Evolutionary conservation across 2,797 vertebrate genomes (phyloP), one percentile per base, ranked within the genome.

Genomic region (Crossoptilon crossoptilon): DNA sequence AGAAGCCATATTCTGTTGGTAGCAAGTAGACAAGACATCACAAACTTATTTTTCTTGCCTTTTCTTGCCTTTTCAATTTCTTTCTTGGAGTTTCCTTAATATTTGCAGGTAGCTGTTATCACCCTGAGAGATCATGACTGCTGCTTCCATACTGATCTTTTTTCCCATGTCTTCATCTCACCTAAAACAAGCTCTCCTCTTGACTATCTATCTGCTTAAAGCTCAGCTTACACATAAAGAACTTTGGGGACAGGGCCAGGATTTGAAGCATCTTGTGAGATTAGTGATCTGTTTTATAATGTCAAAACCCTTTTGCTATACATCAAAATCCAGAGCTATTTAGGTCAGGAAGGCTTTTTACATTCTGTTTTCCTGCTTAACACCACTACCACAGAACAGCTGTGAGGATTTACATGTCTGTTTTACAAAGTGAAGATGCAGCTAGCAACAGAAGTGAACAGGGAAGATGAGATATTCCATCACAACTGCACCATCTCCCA

Each of bases 341-440:
- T 94, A 84, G 92, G 89, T 93, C 87, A 94, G 69, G 91, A 85
- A 85, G 41, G 56, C 24, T 93, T 87, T 94, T 85, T 70, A 66
- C 72, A 35, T 93, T 83, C 75, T 76, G 37, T 60, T 85, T 92
- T 89, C 49, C 73, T 93, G 84, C 78, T 85, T 94, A 91, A 56
- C 53, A 69, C 59, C 27, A n/a, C 51, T 67, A 75, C 43, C 59
- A 58, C 14, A 31, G 41, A 91, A 73, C 74, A 93, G 75, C 82
- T 84, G 67, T 41, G 31, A 81, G 60, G 73, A 80, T 82, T 95
- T 89, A 75, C 67, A 84, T 78, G 81, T 78, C 84, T 9, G 1
- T 84, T 94, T 80, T 53, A 63, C 9, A 24, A 74, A 94, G 46
- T 7, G 24, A 69, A 88, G 46, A 74, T 76, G 64, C 12, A 76